Evolutionary conservation across 2,113 vertebrate species (phyloP).

Genomic region (Spermophilus dauricus): DNA sequence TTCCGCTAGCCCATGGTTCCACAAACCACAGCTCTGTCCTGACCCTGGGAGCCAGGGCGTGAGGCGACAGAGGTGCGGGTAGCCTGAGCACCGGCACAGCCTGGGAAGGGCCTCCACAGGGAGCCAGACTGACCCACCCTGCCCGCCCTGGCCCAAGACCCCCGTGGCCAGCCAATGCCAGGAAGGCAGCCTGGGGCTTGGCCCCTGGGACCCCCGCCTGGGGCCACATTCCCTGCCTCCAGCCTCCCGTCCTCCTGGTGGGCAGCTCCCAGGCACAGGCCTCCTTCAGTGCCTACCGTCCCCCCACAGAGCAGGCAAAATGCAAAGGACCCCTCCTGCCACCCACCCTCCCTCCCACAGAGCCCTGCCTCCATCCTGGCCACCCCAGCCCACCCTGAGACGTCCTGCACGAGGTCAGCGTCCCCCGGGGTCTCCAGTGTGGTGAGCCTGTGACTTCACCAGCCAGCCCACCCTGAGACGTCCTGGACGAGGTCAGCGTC

Average conservation of each 20-base stretch:
- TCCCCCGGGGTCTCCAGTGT: too few species aligned
- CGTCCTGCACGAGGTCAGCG: background rate
- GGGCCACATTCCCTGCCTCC: background rate
- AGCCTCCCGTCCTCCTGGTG: background rate
- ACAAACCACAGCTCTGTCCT: background rate
- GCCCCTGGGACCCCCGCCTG: background rate
- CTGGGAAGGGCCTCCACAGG: background rate
- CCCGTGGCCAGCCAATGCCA: too few species aligned
- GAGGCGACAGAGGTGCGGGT: background rate
- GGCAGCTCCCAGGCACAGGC: too few species aligned
- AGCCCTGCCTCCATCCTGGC: rapidly evolving
- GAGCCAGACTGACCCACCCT: too few species aligned
- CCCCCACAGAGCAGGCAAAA: background rate
- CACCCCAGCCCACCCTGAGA: background rate
- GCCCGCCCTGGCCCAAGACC: too few species aligned
- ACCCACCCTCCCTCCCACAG: background rate
- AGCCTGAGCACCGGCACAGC: background rate
- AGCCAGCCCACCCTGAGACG: background rate
- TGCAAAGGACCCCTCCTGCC: background rate
- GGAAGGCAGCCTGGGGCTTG: background rate
- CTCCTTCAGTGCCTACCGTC: background rate
- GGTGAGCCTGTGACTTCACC: too few species aligned
- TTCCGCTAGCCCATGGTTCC: rapidly evolving
- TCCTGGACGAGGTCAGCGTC: background rate
- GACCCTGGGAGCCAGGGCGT: background rate